Conservation (phyloP, 2,113 vertebrate genomes). For the Taxidea taxus region DNA sequence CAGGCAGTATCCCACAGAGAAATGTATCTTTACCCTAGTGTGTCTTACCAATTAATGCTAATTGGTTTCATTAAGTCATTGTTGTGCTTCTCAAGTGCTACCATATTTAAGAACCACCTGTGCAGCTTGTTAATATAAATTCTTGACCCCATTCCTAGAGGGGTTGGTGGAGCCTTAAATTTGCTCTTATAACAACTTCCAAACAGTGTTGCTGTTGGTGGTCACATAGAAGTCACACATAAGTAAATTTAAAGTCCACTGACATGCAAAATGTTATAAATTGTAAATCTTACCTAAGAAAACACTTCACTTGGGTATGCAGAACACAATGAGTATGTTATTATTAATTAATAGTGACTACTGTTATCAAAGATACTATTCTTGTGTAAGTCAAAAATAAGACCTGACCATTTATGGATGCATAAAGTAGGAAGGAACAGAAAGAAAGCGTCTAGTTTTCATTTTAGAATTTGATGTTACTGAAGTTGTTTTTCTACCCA, state of each 20-base stretch:
- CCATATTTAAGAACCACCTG: neutral
- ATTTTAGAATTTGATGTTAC: neutral
- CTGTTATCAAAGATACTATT: neutral
- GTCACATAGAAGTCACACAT: neutral
- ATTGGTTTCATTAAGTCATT: neutral
- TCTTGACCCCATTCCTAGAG: neutral
- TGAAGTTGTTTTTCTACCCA: neutral
- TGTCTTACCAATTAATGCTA: neutral
- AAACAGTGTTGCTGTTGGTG: neutral
- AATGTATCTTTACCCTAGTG: neutral
- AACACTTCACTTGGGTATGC: neutral
- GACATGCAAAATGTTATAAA: neutral
- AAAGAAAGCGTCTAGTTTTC: neutral
- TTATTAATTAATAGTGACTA: neutral
- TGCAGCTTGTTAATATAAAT: neutral
- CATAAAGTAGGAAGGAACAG: neutral
- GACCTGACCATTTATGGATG: neutral
- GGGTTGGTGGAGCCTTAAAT: neutral
- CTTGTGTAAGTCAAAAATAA: neutral
- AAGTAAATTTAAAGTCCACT: neutral
- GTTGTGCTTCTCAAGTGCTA: neutral
- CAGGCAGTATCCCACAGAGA: neutral
- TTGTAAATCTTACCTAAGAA: no score
- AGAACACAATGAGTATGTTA: neutral
- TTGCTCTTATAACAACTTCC: neutral